Evolutionary conservation across 2,797 vertebrate genomes (phyloP), one percentile per base, ranked within the genome.

Genomic region (Distichodus sexfasciatus): DNA sequence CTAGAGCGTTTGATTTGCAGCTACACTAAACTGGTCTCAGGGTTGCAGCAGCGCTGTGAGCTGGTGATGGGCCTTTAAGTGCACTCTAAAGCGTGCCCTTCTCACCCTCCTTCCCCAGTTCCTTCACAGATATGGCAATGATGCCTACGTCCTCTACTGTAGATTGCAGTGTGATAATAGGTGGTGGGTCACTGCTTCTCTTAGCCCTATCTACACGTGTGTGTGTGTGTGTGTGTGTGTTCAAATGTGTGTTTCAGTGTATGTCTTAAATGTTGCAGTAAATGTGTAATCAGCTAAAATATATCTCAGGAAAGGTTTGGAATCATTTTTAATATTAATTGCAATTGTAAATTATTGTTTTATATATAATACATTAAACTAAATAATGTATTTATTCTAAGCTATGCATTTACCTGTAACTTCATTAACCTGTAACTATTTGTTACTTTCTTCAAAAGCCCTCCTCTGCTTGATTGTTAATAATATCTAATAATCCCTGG

Each of bases 71-170:
- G 43, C 19, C 43, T 26, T 28, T 17, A 24, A 43, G 15, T 9
- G 8, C 29, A 28, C 40, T 63, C 50, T 53, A 38, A 53, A 41
- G 47, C 51, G 14, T 59, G 26, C 35, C 23, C 24, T 26, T 47
- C 43, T 33, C 35, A 21, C 48, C 38, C 58, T 48, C 33, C 41
- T 53, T 58, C 38, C 26, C 36, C 47, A 62, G 69, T 62, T 31
- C 40, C 24, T 35, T 67, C 59, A 54, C 40, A 36, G 5, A 64
- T 58, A 57, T 63, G 51, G 38, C 19, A 57, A 33, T 41, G n/a
- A 60, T 60, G 12, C 38, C 14, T 61, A 5, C 12, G 40, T 55
- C 47, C 53, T 33, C 29, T 66, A 40, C 35, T 36, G 28, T 24
- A 31, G 50, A 67, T 60, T 43, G 26, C 15, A 46, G 38, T 24